phyloP scores from a whole-genome alignment of 35 echinoderm and acorn worm species.

The Holothuria glaberrima region DNA sequence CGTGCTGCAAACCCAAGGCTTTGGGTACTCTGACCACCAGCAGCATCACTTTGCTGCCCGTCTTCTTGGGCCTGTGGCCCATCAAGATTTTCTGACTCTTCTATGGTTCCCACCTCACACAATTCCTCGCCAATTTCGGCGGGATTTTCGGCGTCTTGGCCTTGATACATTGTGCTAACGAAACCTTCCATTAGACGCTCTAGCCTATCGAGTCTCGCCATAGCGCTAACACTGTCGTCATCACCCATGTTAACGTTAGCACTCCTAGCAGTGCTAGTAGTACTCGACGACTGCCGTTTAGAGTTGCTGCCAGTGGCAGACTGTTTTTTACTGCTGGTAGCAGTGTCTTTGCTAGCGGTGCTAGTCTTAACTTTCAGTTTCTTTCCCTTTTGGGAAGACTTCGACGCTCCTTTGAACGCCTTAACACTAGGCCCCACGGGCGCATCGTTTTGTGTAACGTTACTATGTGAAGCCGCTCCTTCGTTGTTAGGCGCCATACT shows the following conservation, averaged over 20 bases:
- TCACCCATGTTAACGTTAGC: not conserved
- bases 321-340: not conserved
- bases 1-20: slow-evolving; percentile 7
- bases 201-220: not conserved
- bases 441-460: no score
- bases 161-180: not conserved
- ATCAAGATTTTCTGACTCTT: no score
- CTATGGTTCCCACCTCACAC: no score
- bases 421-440: not conserved
- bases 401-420: not conserved
- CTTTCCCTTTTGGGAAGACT: slow-evolving; percentile 24
- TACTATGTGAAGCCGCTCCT: not conserved
- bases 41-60: not conserved
- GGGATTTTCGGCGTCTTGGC: no score
- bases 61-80: not conserved
- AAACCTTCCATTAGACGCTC: not conserved
- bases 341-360: slow-evolving; percentile 22
- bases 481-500: no score
- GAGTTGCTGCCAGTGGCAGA: not conserved
- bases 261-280: no score
- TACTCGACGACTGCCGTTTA: not conserved
- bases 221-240: not conserved
- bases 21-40: not conserved
- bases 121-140: no score
- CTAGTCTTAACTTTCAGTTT: slow-evolving; percentile 14